Evolutionary conservation across 2,888 invertebrate species (phyloP), one percentile per base, ranked within the genome.

Genomic region (Leucoma salicis): DNA sequence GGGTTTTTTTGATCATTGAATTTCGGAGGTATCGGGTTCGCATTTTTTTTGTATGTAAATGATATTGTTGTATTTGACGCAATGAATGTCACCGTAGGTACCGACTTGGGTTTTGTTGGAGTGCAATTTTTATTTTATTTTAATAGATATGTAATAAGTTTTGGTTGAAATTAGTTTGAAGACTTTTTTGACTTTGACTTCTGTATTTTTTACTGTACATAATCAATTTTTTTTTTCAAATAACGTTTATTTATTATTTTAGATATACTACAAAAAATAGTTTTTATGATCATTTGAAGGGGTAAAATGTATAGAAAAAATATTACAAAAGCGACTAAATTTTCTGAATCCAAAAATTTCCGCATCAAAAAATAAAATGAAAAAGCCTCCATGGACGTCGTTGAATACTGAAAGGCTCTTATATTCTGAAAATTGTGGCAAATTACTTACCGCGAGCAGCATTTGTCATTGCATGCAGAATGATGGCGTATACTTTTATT

Each of bases 391-490:
- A 13, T 10, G 14, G 5, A 27, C 3, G 29, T 13, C 29, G 29
- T 29, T 29, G 14, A 14, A 29, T 29, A 29, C 7, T 40, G 44
- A 53, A 53, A 53, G 15, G 33, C 29, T 39, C 45, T 53, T 54
- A 43, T 46, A 57, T 59, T 59, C 53, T 38, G 51, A 56, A 55
- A 63, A 65, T 63, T 58, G 66, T 69, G 74, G 76, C 69, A 72
- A 74, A 80, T 70, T 72, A 71, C 64, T 64, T 57, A 63, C 57
- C 65, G 57, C 58, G 39, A 42, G 49, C 50, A 54, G 53, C 76
- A 76, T 79, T 78, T 75, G 69, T 81, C 78, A 78, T 63, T 61
- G 53, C 49, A 51, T 44, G 53, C 53, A 65, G 61, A 68, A 61
- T 61, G 51, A 54, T 48, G 38, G 37, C 16, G 55, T 54, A 56